A percentile compares a stretch with the other conserved stretches of the same genome.
phyloP scores from a whole-genome alignment of 2,888 invertebrate species.

The Platerodrilus igneus region DNA sequence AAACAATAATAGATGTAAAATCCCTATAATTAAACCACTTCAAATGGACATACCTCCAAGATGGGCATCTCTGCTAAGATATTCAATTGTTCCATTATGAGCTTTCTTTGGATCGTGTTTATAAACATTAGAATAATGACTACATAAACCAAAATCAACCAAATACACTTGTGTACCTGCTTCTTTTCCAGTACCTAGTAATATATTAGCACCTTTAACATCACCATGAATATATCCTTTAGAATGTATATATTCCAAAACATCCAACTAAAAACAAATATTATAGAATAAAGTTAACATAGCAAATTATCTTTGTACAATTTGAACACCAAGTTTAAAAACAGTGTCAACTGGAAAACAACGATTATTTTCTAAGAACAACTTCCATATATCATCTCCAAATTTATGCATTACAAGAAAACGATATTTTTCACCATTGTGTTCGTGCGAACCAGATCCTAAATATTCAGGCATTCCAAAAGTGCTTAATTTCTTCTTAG shows the following conservation, averaged over 20 bases:
- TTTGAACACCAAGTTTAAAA: slow-evolving; percentile 76
- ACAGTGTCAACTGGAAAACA: slow-evolving; percentile 69
- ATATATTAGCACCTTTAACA: slow-evolving; percentile 91
- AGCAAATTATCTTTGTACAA: slow-evolving; percentile 54
- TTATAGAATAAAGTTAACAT: slow-evolving; percentile 1
- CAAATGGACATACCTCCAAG: slow-evolving; percentile 72
- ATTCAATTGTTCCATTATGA: slow-evolving; percentile 97
- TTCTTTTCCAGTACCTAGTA: slow-evolving; percentile 65
- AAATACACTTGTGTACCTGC: slow-evolving; percentile 73
- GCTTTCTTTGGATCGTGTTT: slow-evolving; percentile 87
- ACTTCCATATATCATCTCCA: slow-evolving; percentile 77
- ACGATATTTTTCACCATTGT: slow-evolving; percentile 72
- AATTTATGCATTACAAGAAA: slow-evolving; percentile 88
- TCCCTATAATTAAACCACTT: no score
- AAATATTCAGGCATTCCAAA: slow-evolving; percentile 83
- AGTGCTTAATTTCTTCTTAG: slow-evolving; percentile 60
- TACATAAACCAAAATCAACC: slow-evolving; percentile 91
- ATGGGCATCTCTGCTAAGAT: slow-evolving; percentile 94
- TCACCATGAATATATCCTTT: slow-evolving; percentile 92
- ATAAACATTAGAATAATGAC: slow-evolving; percentile 65
- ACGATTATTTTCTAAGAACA: slow-evolving; percentile 64
- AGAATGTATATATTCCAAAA: slow-evolving; percentile 87
- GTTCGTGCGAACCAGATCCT: slow-evolving; percentile 78
- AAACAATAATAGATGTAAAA: slow-evolving; percentile 35
- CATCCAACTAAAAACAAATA: slow-evolving; percentile 64